Base-by-base conservation (phyloP, 2,888 invertebrate genomes). In the Cerceris rybyensis region DNA sequence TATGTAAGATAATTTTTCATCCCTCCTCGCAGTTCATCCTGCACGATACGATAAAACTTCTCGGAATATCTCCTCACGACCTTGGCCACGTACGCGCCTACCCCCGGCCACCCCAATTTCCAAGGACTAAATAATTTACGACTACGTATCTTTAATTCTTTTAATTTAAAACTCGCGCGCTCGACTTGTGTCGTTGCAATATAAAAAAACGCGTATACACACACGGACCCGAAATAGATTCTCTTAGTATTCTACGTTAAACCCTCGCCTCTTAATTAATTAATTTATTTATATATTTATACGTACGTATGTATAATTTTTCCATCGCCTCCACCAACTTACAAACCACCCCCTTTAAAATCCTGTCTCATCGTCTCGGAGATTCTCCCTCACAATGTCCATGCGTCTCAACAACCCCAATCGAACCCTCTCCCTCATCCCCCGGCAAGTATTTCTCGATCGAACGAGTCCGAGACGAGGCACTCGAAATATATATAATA, bases 221-320 rank as follows among this genome's bases (percentile, higher is more conserved):
- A 88, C 87, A 88, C 87, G 86, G 83, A 87, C 87, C 86, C 87
- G 86, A 89, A 89, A 89, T 88, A 87, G 84, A 88, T 80, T 86
- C 79, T 83, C 81, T 83, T 80, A 75, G 50, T 65, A 60, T 17
- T 61, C 74, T 78, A 79, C 70, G 75, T 46, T 57, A 9, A 43
- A 39, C 14, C 28, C 17, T 46, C 14, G 7, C 13, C 28, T 41
- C 16, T 14, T 46, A n/a, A 13, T 50, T 13, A 13, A 5, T n/a
- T 6, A 9, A 52, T 52, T n/a, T 80, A 73, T 79, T 41, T 75
- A 61, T 78, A 73, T 77, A 76, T 80, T 58, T 78, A 73, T 79
- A 72, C 78, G 65, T 70, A 73, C 66, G 61, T 77, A 77, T 79
- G 75, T 78, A 71, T 70, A 75, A 71, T 68, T 80, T 57, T 64